These are phyloP conservation scores for Ophion ventricosus DNA, from an alignment of 2,888 invertebrate species.

Conservation along the genomic window DNA sequence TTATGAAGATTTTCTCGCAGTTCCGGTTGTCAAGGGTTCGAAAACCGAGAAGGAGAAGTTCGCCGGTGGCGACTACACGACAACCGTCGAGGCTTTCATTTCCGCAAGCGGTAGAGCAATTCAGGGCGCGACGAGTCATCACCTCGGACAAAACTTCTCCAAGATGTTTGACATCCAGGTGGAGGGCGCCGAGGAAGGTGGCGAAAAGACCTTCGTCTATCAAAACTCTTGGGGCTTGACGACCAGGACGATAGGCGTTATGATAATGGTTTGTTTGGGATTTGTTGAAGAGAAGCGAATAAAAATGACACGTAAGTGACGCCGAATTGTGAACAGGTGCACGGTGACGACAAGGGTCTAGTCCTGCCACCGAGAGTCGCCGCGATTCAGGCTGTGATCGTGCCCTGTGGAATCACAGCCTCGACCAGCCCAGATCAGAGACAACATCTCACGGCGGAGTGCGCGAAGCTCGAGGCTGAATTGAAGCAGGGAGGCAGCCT, in stretches of 20 bases:
- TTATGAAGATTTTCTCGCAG: slow-evolving; percentile 95
- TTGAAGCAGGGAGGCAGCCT: slow-evolving; percentile 86
- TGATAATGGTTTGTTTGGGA: slow-evolving; percentile 87
- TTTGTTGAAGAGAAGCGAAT: too few species aligned
- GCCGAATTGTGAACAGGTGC: slow-evolving; percentile 84
- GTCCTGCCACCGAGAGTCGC: slow-evolving; percentile 98
- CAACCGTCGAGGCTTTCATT: slow-evolving; percentile 98
- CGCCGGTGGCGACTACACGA: slow-evolving; percentile 98
- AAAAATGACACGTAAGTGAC: too few species aligned
- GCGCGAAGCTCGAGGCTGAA: slow-evolving; percentile 88
- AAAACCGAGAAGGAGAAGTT: slow-evolving; percentile 99
- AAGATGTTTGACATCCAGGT: slow-evolving; percentile 99
- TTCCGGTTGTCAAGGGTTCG: slow-evolving; percentile 97
- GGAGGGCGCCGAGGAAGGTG: slow-evolving; percentile 95
- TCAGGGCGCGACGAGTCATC: slow-evolving; percentile 99
- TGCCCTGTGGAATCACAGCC: slow-evolving; percentile 98
- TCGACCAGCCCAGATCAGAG: slow-evolving; percentile 90
- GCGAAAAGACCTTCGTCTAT: slow-evolving; percentile 93
- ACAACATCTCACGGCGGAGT: slow-evolving; percentile 87
- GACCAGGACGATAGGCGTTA: slow-evolving; percentile 96
- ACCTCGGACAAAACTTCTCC: slow-evolving; percentile 99
- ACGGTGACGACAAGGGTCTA: slow-evolving; percentile 98
- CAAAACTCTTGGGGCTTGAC: slow-evolving; percentile 99
- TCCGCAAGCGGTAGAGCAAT: slow-evolving; percentile 97
- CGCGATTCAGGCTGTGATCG: slow-evolving; percentile 92